A percentile compares a stretch with the other conserved stretches of the same genome.
These are phyloP conservation scores for Protonibea diacanthus DNA, from an alignment of 2,797 vertebrate species.

Conservation along the genomic window DNA sequence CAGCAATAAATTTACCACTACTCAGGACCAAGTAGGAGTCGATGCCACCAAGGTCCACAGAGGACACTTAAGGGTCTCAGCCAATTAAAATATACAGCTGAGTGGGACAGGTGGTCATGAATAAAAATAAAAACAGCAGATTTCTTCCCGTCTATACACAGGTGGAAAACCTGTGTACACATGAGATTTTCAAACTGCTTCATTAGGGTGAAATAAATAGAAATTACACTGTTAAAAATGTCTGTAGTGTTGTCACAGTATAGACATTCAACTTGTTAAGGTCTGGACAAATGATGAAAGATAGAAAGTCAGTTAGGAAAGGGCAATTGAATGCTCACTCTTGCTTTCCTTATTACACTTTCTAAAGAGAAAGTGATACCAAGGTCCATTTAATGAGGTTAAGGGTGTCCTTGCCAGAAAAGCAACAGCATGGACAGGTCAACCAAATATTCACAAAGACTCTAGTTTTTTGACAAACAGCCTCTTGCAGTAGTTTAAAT, in stretches of 20 bases:
- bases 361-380: not conserved
- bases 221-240: not conserved
- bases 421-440: not conserved
- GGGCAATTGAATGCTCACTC: not conserved
- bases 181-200: constrained; percentile 12
- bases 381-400: not conserved
- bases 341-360: not conserved
- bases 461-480: not conserved
- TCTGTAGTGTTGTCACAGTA: not conserved
- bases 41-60: constrained; percentile 40
- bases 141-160: constrained; percentile 15
- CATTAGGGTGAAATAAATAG: not conserved
- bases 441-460: not conserved
- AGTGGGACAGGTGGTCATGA: constrained; percentile 67
- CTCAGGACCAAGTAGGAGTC: constrained; percentile 46
- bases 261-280: not conserved
- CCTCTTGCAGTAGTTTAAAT: not conserved
- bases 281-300: not conserved
- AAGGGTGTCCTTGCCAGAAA: not conserved
- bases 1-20: constrained; percentile 61
- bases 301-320: not conserved
- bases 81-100: constrained; percentile 61
- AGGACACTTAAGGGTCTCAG: constrained; percentile 58
- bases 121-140: constrained; percentile 54
- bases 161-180: constrained; percentile 35